phyloP scores from a whole-genome alignment of 2,113 vertebrate genomes.

The Pterocles burchelli region DNA sequence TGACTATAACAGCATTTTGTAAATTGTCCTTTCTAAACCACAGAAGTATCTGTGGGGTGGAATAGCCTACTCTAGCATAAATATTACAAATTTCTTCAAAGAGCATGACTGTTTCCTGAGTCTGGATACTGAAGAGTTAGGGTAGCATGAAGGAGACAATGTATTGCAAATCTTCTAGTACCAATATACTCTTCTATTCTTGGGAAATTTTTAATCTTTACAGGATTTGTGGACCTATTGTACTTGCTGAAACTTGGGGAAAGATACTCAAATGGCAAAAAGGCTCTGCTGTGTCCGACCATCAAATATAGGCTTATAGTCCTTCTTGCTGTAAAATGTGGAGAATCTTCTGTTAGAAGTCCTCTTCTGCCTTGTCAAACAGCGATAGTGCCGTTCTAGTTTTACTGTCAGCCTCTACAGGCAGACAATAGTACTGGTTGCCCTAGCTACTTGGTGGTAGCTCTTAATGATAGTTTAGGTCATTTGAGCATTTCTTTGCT shows the following conservation, averaged over 20 bases:
- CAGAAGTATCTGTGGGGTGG: background rate
- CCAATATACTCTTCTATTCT: background rate
- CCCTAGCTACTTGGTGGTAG: background rate
- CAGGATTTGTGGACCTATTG: background rate
- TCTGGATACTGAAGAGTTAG: background rate
- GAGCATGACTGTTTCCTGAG: background rate
- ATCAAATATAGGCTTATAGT: background rate
- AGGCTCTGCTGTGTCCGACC: background rate
- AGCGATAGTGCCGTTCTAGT: background rate
- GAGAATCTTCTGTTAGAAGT: background rate
- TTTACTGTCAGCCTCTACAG: background rate
- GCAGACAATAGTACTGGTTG: background rate
- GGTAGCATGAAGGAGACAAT: background rate
- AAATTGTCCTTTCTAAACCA: background rate
- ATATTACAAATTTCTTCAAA: background rate
- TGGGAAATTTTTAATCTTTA: background rate
- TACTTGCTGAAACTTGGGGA: background rate
- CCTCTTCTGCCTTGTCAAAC: background rate
- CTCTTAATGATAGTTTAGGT: background rate
- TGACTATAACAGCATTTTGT: background rate
- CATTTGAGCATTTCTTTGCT: background rate
- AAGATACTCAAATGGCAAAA: background rate
- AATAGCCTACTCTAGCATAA: background rate
- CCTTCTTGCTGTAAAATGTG: background rate
- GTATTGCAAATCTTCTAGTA: background rate